Percentiles rank a stretch among this genome's conserved stretches.
Conservation (phyloP, 2,888 invertebrate genomes). For the Germaria angustata region DNA sequence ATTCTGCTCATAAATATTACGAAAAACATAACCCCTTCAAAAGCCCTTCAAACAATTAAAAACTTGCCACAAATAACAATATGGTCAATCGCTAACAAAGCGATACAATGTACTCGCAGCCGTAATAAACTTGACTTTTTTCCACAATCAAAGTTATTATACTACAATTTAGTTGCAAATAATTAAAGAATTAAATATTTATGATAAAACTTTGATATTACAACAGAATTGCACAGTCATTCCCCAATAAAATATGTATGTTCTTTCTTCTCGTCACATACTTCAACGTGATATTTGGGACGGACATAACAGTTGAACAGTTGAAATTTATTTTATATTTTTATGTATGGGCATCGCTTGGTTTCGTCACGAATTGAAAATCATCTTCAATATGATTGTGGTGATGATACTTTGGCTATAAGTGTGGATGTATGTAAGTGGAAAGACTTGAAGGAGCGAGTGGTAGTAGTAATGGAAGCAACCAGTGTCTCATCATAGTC, state of each 20-base stretch:
- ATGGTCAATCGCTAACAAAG: neutral
- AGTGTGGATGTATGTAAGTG: neutral
- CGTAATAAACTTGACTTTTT: constrained; percentile 17
- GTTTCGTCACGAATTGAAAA: constrained; percentile 49
- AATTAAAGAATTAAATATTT: constrained; percentile 49
- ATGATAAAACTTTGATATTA: constrained; percentile 25
- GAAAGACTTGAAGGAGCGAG: constrained; percentile 12
- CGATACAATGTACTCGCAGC: too few relatives aligned
- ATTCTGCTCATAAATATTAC: too few relatives aligned
- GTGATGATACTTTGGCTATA: constrained; percentile 46
- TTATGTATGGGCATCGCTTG: constrained; percentile 27
- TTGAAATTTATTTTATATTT: neutral
- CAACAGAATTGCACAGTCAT: constrained; percentile 44
- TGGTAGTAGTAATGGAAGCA: constrained; percentile 10
- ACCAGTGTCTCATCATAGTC: constrained; percentile 35
- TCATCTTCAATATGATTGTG: constrained; percentile 40
- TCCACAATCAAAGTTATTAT: neutral
- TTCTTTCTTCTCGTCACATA: constrained; percentile 2
- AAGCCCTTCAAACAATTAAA: too few relatives aligned
- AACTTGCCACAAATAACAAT: constrained; percentile 6
- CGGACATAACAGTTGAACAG: constrained; percentile 8
- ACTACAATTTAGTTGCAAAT: constrained; percentile 52
- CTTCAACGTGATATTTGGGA: neutral
- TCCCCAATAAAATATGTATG: neutral
- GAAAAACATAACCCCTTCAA: too few relatives aligned